Conservation (phyloP, 1,140 invertebrate species). For the Heliconius hermathena region DNA sequence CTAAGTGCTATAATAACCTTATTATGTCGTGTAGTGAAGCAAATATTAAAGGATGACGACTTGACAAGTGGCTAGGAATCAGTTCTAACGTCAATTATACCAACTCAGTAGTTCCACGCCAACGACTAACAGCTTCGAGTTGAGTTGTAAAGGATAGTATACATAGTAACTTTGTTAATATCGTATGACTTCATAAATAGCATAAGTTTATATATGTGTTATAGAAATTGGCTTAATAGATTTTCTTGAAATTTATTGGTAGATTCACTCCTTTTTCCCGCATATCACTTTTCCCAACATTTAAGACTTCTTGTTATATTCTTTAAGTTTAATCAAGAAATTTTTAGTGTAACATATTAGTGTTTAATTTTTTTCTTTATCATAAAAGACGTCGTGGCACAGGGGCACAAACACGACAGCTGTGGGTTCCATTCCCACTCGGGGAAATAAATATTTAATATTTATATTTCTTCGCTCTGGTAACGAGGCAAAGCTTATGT, state of each 20-base stretch:
- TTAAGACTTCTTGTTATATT: no score
- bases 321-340: no score
- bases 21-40: background rate
- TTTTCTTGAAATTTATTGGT: no score
- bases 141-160: background rate
- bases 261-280: no score
- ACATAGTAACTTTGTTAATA: background rate
- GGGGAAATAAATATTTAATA: background rate
- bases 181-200: background rate
- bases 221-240: no score
- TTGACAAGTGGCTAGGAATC: conserved; percentile 7
- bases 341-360: no score
- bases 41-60: background rate
- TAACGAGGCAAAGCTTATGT: background rate
- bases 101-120: conserved; percentile 1
- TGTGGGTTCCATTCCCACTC: no score
- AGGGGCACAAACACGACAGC: no score
- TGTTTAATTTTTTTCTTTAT: no score
- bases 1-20: background rate
- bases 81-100: conserved; percentile 6
- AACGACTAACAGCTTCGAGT: background rate
- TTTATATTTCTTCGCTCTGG: background rate
- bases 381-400: no score
- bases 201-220: background rate
- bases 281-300: no score